Evolutionary conservation across 1,140 invertebrate species (phyloP), one percentile per base, ranked within the genome.

Genomic region (Aphaenogaster ashmeadi): DNA sequence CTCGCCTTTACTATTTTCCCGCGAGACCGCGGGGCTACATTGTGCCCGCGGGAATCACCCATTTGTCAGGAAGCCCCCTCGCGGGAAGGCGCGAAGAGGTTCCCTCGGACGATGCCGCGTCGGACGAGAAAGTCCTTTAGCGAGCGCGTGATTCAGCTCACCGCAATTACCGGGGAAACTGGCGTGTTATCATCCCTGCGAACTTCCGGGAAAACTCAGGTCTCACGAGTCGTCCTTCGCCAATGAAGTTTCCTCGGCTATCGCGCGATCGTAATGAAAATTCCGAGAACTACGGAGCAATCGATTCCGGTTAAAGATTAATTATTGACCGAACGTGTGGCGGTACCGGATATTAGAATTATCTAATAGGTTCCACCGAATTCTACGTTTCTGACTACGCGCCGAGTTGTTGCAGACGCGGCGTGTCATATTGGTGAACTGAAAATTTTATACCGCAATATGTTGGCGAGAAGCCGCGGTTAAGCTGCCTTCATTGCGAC

Each of bases 1-100:
- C 60, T 21, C 9, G 8, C 33, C 72, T 79, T 33, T 67, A 62
- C 67, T 78, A 87, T 72, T 89, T 89, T 87, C 47, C 64, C 60
- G 47, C 27, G 81, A 36, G 60, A 11, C 50, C 15, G 41, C 21
- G 41, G 21, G 3, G 36, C 41, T 80, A 41, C 36, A 56, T 64
- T 41, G 47, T n/a, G 50, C 38, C 33, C 64, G 33, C 44, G 78
- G 47, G 64, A 69, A 33, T 83, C 52, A 18, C 21, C 15, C 38
- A 58, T 72, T 80, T 80, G 47, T 80, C 62, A 38, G 36, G 36
- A 52, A 15, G 4, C 7, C 8, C 8, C 4, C 11, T 27, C 33
- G 18, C 36, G 13, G 41, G 21, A 21, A 50, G 7, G 18, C 18
- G 4, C 27, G 27, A 41, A 54, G 8, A 54, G 11, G 38, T 69